Evolutionary conservation across 2,888 invertebrate species (phyloP).

Genomic region (Priocnemis perturbator): DNA sequence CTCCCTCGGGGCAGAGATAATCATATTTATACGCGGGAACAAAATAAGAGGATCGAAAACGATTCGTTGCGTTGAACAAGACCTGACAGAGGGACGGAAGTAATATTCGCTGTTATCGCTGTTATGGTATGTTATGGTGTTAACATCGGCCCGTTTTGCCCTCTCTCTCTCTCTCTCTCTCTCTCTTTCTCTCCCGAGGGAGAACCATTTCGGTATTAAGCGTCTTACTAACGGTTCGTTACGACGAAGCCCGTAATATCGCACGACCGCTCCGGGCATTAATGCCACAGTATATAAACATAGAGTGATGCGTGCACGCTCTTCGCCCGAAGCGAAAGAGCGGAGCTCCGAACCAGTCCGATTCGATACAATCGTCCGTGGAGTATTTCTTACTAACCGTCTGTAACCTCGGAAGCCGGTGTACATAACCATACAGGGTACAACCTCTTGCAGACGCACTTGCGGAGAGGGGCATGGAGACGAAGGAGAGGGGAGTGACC

Average conservation of each 20-base stretch:
- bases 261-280: conserved; percentile 37
- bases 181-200: no score
- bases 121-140: no score
- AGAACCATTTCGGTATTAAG: conserved; percentile 31
- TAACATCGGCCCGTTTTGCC: no score
- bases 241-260: conserved; percentile 41
- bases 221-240: conserved; percentile 42
- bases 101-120: no score
- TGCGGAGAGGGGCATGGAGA: neutral
- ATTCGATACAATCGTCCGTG: conserved; percentile 50
- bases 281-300: conserved; percentile 41
- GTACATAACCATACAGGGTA: conserved; percentile 33
- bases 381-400: conserved; percentile 46
- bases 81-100: no score
- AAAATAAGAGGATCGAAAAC: no score
- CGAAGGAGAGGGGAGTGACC: conserved; percentile 20
- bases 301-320: conserved; percentile 36
- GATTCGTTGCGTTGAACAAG: no score
- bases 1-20: no score
- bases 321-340: conserved; percentile 31
- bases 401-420: conserved; percentile 45
- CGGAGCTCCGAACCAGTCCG: conserved; percentile 41
- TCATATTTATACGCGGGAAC: no score
- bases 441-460: no score
- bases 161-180: no score